Base-by-base conservation (phyloP, 2,797 vertebrate species). In the Hylomyscus alleni region DNA sequence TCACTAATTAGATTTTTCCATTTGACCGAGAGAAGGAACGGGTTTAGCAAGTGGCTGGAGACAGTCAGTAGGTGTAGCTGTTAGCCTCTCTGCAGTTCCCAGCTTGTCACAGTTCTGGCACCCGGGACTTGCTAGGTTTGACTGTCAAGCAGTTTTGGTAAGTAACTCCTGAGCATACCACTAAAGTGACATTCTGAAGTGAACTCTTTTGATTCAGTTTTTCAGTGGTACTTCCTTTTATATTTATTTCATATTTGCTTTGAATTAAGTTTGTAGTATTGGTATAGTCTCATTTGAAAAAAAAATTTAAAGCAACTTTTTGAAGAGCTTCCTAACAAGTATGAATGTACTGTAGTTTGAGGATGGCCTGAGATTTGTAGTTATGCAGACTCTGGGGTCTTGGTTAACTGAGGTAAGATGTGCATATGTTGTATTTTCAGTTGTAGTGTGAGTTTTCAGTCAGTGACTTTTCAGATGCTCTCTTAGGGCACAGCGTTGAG, bases 1-100 rank as follows among this genome's bases (percentile, higher is more conserved):
- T 88, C 89, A 60, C 40, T 80, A 76, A 58, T 56, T 77, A 58
- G 54, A 62, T 95, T 97, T 98, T 47, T 95, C 90, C 90, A 75
- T 81, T 94, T 96, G 91, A 97, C 98, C 87, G 96, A 96, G 92
- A 96, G 97, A 76, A 50, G 24, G 73, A 90, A 95, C 92, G 37
- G 54, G 93, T 95, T 98, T 96, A 58, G 95, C 95, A 91, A 96
- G 95, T 97, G 97, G 96, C 97, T 97, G 90, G 97, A 94, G 88
- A 91, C 82, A 94, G 97, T 97, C 97, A 98, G 98, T 97, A 98
- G 97, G 96, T 98, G 97, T 97, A 98, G 97, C 94, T 97, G 96
- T 94, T 94, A 96, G 94, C 95, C 50, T 96, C 95, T 97, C 91
- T 91, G 92, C 15, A 58, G 93, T 87, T 73, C 37, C 85, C 87